Percentiles rank a stretch among this genome's conserved stretches.
Conservation (phyloP, 2,888 invertebrate genomes). For the Drosophila histrio region DNA sequence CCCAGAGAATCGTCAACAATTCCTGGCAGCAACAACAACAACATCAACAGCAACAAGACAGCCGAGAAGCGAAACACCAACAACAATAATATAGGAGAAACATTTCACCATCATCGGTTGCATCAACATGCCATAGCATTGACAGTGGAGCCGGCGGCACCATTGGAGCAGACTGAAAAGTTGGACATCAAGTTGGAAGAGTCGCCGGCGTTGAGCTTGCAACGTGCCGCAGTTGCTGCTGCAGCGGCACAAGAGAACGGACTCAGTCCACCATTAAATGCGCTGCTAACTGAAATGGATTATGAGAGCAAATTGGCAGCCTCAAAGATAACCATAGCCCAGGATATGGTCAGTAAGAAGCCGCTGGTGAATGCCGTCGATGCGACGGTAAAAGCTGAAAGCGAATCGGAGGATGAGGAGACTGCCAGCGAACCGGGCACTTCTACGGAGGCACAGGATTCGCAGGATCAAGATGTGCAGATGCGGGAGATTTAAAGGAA, state of each 20-base stretch:
- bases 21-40: conserved; percentile 17
- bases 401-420: conserved; percentile 63
- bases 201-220: conserved; percentile 77
- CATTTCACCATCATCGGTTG: conserved; percentile 62
- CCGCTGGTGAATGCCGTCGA: conserved; percentile 9
- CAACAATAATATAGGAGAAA: conserved; percentile 49
- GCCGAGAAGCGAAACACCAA: conserved; percentile 51
- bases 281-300: conserved; percentile 76
- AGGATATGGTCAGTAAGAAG: conserved; percentile 68
- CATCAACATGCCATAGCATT: conserved; percentile 80
- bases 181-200: conserved; percentile 81
- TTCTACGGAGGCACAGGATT: conserved; percentile 58
- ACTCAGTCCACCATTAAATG: conserved; percentile 31
- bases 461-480: conserved; percentile 64
- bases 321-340: conserved; percentile 82
- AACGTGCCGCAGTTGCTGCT: conserved; percentile 68
- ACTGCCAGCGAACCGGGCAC: conserved; percentile 60
- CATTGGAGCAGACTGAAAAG: conserved; percentile 81
- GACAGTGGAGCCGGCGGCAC: conserved; percentile 82
- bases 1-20: conserved; percentile 11
- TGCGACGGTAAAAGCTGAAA: conserved; percentile 31
- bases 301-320: conserved; percentile 83
- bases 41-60: conserved; percentile 22
- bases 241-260: conserved; percentile 52
- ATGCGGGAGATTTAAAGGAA: conserved; percentile 73